Conservation (phyloP, 2,113 vertebrate genomes). For the Macrotis lagotis region DNA sequence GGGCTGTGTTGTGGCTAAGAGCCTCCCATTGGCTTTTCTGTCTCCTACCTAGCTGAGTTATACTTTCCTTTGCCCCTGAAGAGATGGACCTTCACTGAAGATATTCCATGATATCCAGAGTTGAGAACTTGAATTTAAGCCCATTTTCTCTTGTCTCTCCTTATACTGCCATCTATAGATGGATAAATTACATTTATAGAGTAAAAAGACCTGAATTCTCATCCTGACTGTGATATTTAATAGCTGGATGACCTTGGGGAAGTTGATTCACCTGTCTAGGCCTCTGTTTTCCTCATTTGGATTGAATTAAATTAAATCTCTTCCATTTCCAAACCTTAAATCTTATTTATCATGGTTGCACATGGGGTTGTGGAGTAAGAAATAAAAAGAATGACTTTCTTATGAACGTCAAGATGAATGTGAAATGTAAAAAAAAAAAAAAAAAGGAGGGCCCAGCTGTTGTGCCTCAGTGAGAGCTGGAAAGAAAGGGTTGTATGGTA, state of each 20-base stretch:
- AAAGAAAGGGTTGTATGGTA: slow-evolving; percentile 40
- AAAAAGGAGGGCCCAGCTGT: not conserved
- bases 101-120: no score
- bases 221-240: not conserved
- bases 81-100: no score
- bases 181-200: not conserved
- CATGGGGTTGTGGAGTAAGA: not conserved
- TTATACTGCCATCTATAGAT: not conserved
- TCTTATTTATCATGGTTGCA: not conserved
- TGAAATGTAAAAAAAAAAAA: not conserved
- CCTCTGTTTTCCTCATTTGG: not conserved
- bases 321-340: not conserved
- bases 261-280: not conserved
- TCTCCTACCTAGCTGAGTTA: no score
- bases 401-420: not conserved
- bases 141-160: not conserved
- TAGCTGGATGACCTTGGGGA: not conserved
- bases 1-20: no score
- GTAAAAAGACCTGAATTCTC: not conserved
- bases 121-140: not conserved
- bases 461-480: not conserved
- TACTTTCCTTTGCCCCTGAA: no score
- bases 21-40: no score
- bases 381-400: not conserved
- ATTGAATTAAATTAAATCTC: not conserved